These are phyloP conservation scores for Manduca sexta DNA, from an alignment of 1,140 invertebrate species.

Conservation along the genomic window DNA sequence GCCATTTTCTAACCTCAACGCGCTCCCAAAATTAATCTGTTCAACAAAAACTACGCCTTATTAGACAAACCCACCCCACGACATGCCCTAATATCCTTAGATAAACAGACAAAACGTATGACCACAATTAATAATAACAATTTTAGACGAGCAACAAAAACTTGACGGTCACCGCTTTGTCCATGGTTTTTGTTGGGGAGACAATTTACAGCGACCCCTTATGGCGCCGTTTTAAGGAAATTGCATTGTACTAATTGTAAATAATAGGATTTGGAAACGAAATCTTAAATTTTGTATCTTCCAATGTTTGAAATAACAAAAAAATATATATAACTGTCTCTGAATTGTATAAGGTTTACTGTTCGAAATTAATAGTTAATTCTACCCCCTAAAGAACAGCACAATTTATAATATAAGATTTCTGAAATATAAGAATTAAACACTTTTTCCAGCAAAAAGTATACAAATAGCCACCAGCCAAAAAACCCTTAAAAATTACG, in stretches of 20 bases:
- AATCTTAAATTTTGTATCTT: no score
- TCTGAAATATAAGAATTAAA: no score
- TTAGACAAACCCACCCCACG: conserved; percentile 37
- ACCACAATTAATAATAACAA: conserved; percentile 60
- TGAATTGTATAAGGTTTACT: no score
- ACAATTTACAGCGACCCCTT: conserved; percentile 6
- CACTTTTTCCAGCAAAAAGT: no score
- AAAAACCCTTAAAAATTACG: not conserved
- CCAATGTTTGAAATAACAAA: no score
- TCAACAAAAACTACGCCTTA: conserved; percentile 53
- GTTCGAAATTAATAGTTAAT: no score
- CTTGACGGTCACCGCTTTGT: conserved; percentile 10
- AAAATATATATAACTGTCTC: no score
- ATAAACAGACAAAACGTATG: conserved; percentile 56
- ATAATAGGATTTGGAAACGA: not conserved
- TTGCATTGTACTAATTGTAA: conserved; percentile 16
- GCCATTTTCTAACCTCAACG: conserved; percentile 17
- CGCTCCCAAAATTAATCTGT: conserved; percentile 34
- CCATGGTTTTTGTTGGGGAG: conserved; percentile 24
- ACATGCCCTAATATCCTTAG: conserved; percentile 35
- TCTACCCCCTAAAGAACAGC: no score
- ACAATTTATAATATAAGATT: no score
- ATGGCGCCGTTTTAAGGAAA: conserved; percentile 35
- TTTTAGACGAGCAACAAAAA: conserved; percentile 45
- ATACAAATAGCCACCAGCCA: no score